These are phyloP conservation scores for Drosophila jambulina DNA, from an alignment of 1,140 invertebrate species.

Conservation along the genomic window DNA sequence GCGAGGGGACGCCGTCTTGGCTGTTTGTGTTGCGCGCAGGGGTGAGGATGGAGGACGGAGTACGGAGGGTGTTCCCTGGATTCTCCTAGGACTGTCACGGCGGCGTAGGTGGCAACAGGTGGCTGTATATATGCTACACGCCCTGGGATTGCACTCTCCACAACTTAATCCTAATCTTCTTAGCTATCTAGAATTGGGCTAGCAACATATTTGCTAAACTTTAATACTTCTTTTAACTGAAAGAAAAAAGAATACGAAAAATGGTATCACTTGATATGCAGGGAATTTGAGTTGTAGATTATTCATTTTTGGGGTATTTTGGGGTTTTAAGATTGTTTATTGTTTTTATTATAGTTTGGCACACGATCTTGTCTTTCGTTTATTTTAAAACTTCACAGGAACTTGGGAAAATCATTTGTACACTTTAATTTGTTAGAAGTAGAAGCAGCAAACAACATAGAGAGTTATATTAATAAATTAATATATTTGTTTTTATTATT, in stretches of 20 bases:
- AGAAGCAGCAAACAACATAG: background rate
- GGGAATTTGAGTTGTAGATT: background rate
- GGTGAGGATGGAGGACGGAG: background rate
- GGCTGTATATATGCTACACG: background rate
- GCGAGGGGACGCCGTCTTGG: conserved; percentile 77
- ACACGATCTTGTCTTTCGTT: background rate
- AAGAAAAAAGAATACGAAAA: conserved; percentile 31
- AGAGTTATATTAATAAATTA: background rate
- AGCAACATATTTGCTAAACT: conserved; percentile 57
- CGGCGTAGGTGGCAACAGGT: background rate
- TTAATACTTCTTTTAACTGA: conserved; percentile 60
- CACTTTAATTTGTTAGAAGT: background rate
- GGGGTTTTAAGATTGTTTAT: no score
- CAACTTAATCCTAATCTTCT: conserved; percentile 10
- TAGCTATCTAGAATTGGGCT: conserved; percentile 65
- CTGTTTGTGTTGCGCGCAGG: conserved; percentile 22
- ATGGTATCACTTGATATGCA: background rate
- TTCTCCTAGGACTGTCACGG: background rate
- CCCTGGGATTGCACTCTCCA: conserved; percentile 2
- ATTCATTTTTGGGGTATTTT: background rate
- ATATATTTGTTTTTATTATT: background rate
- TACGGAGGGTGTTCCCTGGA: background rate
- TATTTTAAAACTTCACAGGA: background rate
- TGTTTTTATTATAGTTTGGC: background rate
- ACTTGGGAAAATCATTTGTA: background rate